A percentile compares a stretch with the other conserved stretches of the same genome.
These are phyloP conservation scores for Ascaphus truei DNA, from an alignment of 2,113 vertebrate species.

Conservation along the genomic window DNA sequence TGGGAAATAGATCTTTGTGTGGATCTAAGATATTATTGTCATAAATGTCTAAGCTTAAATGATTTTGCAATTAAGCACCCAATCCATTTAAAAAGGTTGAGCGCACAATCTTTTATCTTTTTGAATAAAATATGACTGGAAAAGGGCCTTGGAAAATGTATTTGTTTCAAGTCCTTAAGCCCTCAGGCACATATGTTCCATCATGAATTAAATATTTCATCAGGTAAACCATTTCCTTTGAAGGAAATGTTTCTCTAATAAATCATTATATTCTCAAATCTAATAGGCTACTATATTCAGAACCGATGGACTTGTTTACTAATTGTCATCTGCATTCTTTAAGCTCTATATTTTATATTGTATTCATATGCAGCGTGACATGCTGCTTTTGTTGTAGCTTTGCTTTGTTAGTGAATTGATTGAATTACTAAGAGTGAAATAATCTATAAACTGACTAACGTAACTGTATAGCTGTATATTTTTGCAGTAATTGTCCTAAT, in stretches of 20 bases:
- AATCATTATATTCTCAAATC: constrained; percentile 59
- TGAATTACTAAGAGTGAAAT: too few species aligned
- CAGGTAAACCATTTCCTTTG: constrained; percentile 56
- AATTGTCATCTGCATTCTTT: too few species aligned
- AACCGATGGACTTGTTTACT: constrained; percentile 4
- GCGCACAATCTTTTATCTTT: constrained; percentile 53
- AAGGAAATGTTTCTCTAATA: constrained; percentile 57
- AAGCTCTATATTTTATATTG: too few species aligned
- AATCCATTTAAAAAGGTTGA: constrained; percentile 48
- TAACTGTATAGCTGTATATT: too few species aligned
- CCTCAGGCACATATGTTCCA: constrained; percentile 55
- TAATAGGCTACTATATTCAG: constrained; percentile 43
- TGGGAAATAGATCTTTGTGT: neutral
- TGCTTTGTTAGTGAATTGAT: too few species aligned
- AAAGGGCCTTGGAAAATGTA: constrained; percentile 46
- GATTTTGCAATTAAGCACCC: constrained; percentile 62
- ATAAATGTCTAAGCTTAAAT: constrained; percentile 52
- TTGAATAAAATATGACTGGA: constrained; percentile 67
- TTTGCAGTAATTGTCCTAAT: too few species aligned
- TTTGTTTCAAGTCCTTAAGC: constrained; percentile 49
- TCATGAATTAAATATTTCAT: constrained; percentile 70
- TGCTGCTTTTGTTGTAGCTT: too few species aligned
- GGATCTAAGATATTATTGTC: constrained; percentile 47
- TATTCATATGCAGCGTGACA: too few species aligned
- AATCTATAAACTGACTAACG: too few species aligned